Evolutionary conservation across 2,888 invertebrate genomes (phyloP).

Genomic region (Allolobophora icterica): DNA sequence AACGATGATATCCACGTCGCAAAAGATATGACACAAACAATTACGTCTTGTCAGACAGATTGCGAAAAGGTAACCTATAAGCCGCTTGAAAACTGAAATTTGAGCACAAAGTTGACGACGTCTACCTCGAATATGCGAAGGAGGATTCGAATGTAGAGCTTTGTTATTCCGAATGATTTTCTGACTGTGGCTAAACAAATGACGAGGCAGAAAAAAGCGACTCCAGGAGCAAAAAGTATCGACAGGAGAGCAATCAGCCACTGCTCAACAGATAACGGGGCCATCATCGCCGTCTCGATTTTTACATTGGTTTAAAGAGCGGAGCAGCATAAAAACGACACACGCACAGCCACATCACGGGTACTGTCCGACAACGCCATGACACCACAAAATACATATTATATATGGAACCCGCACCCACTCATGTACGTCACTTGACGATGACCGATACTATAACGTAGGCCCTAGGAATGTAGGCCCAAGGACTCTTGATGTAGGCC

Average conservation of each 20-base stretch:
- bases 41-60: background rate
- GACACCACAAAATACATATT: background rate
- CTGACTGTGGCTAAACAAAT: constrained; percentile 82
- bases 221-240: constrained; percentile 72
- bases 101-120: background rate
- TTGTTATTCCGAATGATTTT: constrained; percentile 86
- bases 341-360: background rate
- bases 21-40: background rate
- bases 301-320: background rate
- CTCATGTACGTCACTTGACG: background rate
- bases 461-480: too few relatives aligned
- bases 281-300: background rate
- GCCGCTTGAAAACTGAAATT: background rate
- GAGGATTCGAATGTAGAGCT: constrained; percentile 83
- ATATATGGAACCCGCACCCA: background rate
- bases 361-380: background rate
- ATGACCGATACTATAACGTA: too few relatives aligned
- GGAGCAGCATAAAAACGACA: background rate
- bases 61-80: background rate
- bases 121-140: constrained; percentile 89
- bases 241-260: constrained; percentile 35
- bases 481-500: too few relatives aligned
- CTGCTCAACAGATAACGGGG: background rate
- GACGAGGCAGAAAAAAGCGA: constrained; percentile 72
- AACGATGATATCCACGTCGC: background rate